Base-by-base conservation (phyloP, 2,113 vertebrate species). In the Tamias sibiricus region DNA sequence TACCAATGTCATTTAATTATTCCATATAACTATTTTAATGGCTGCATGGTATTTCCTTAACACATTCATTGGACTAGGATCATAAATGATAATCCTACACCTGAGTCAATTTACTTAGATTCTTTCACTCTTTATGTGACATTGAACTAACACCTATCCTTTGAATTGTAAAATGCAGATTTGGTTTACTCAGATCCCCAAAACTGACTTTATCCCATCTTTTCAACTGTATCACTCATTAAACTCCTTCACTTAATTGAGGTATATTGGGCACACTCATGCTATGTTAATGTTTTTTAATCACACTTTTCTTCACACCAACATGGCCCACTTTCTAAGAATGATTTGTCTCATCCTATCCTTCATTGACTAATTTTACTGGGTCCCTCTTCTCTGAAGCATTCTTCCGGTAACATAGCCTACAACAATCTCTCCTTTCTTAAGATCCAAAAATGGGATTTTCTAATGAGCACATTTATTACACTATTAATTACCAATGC, bases 171-270 rank as follows among this genome's bases (percentile, higher is more conserved):
- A 92, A 95, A 74, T 79, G 28, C 28, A 71, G 37, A 74, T 90
- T 54, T 94, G 54, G 16, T 69, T 59, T 72, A 44, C 3, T 62
- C 71, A 68, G 28, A 42, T 89, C 37, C 75, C n/a, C 69, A 19
- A 76, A 87, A 93, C 30, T 90, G 85, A 69, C 71, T 52, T 87
- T 71, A 69, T 81, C 8, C 69, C 20, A 83, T 40, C 22, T 96
- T 69, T n/a, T 26, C n/a, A 93, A 81, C 14, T 79, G 57, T 22
- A 80, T 95, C 64, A 71, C 64, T 88, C 47, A 72, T 19, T 90
- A 69, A 82, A 52, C 35, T 88, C 84, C 13, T 90, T 72, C 32
- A 91, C n/a, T 52, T 95, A 89, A 76, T 97, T 66, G 49, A 95
- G 49, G 17, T 37, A 95, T 32, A n/a, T 4, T 83, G 62, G n/a